Conservation (phyloP, 92 coral and sea anemone genomes). For the Siderastrea siderea region DNA sequence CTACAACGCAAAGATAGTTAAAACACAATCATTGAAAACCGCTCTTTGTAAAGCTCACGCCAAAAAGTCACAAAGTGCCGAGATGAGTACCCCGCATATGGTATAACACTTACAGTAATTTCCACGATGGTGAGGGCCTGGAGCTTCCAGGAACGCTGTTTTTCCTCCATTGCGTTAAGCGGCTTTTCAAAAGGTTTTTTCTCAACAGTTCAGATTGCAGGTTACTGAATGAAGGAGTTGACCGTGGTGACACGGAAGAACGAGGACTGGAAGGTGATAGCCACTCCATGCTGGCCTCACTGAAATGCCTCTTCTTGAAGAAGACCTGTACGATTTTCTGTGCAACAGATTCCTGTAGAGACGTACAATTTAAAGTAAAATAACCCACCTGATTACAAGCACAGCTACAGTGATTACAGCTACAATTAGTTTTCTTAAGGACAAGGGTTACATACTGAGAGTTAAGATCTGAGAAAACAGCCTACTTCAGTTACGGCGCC, state of each 20-base stretch:
- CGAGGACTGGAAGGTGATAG: conserved; percentile 20
- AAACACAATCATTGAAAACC: too few species aligned
- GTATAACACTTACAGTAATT: conserved; percentile 19
- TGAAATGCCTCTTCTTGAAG: neutral
- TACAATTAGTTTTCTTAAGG: too few species aligned
- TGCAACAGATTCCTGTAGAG: neutral
- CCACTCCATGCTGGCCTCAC: conserved; percentile 1
- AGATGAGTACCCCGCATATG: neutral
- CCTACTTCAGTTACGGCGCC: too few species aligned
- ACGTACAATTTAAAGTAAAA: neutral
- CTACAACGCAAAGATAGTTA: too few species aligned
- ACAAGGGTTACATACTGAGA: too few species aligned
- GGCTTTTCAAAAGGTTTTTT: conserved; percentile 35
- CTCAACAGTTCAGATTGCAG: conserved; percentile 10
- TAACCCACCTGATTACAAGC: too few species aligned
- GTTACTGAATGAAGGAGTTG: conserved; percentile 18
- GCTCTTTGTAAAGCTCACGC: too few species aligned
- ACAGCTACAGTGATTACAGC: too few species aligned
- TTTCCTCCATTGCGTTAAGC: conserved; percentile 27
- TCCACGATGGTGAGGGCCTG: conserved; percentile 5
- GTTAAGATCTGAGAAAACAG: too few species aligned
- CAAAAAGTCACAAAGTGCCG: neutral
- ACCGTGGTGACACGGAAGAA: conserved; percentile 13
- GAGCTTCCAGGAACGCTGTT: neutral
- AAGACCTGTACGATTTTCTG: neutral